Conservation (phyloP, 2,888 invertebrate genomes). For the Hypsopygia costalis region DNA sequence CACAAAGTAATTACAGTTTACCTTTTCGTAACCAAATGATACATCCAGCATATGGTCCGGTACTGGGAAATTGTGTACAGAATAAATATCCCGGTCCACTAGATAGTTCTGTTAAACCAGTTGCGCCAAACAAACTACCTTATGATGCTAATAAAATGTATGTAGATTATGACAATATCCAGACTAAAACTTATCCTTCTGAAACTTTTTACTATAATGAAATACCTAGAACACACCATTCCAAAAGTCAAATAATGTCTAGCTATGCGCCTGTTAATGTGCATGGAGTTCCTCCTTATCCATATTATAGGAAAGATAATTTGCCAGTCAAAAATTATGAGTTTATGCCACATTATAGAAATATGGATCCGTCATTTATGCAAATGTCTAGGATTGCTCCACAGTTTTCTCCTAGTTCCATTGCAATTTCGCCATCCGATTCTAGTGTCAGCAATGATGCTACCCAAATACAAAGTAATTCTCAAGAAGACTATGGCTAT, state of each 20-base stretch:
- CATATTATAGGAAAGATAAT: slow-evolving; percentile 59
- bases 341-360: slow-evolving; percentile 50
- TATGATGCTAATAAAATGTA: slow-evolving; percentile 58
- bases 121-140: slow-evolving; percentile 50
- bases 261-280: slow-evolving; percentile 52
- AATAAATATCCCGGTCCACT: slow-evolving; percentile 56
- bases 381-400: slow-evolving; percentile 50
- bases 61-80: slow-evolving; percentile 51
- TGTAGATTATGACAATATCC: slow-evolving; percentile 53
- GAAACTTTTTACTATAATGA: slow-evolving; percentile 62
- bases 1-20: slow-evolving; percentile 49
- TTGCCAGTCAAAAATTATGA: slow-evolving; percentile 52
- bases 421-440: slow-evolving; percentile 70
- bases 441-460: slow-evolving; percentile 67
- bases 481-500: slow-evolving; percentile 74
- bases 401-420: slow-evolving; percentile 63
- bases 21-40: slow-evolving; percentile 56
- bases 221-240: slow-evolving; percentile 40
- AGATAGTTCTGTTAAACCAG: slow-evolving; percentile 44
- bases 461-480: slow-evolving; percentile 44
- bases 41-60: slow-evolving; percentile 54
- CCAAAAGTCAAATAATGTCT: slow-evolving; percentile 52
- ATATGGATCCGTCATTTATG: slow-evolving; percentile 43
- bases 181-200: slow-evolving; percentile 48
- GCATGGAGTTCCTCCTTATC: slow-evolving; percentile 46